Conservation (phyloP, 2,888 invertebrate species). For the Arrhopalites spinosus region DNA sequence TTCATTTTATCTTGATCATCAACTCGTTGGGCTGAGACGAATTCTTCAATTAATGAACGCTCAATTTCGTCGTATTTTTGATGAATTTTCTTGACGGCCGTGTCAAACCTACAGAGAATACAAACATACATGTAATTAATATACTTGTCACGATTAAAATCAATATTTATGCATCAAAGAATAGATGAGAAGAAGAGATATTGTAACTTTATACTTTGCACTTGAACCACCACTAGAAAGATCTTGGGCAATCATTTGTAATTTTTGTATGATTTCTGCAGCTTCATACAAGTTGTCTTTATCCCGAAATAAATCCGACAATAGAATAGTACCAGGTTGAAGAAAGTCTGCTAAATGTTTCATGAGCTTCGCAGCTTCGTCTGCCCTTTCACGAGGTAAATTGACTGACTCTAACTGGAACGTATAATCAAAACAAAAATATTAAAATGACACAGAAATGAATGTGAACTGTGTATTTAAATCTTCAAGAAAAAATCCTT, state of each 20-base stretch:
- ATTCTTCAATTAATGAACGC: conserved; percentile 88
- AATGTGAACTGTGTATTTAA: too few species aligned
- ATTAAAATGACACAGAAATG: too few species aligned
- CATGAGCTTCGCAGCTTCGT: conserved; percentile 91
- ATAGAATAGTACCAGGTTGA: conserved; percentile 75
- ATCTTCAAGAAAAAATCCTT: too few species aligned
- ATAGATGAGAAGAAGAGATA: not conserved
- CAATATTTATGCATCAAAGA: conserved; percentile 2
- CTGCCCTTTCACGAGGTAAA: conserved; percentile 89
- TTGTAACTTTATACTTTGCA: conserved; percentile 68
- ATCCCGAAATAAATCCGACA: conserved; percentile 85
- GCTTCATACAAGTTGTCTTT: conserved; percentile 76
- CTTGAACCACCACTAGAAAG: conserved; percentile 64
- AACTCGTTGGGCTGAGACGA: conserved; percentile 83
- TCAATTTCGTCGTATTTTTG: conserved; percentile 90
- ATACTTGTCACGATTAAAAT: not conserved
- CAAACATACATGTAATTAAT: not conserved
- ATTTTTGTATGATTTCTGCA: conserved; percentile 95
- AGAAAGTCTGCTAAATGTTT: conserved; percentile 91
- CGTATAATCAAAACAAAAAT: too few species aligned
- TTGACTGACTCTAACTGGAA: conserved; percentile 95
- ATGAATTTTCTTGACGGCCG: conserved; percentile 82
- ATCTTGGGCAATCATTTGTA: conserved; percentile 94
- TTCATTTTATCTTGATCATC: conserved; percentile 89
- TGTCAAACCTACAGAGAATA: conserved; percentile 67